Conservation (phyloP, 1,140 invertebrate genomes). For the Zelostemma sp. region DNA sequence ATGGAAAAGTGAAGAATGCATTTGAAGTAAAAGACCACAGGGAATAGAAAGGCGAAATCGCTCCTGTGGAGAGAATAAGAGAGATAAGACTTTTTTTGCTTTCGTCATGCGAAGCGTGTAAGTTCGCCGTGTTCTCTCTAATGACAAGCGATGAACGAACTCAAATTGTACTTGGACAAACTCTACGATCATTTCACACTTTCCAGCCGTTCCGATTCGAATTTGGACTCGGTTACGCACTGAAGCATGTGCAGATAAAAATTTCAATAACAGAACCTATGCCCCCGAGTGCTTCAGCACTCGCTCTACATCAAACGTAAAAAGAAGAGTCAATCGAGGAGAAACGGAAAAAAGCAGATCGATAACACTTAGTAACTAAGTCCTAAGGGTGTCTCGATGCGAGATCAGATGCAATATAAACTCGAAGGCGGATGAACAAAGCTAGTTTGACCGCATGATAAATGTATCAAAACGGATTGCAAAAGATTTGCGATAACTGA, state of each 20-base stretch:
- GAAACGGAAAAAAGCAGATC: slow-evolving; percentile 27
- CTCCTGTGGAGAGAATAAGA: slow-evolving; percentile 34
- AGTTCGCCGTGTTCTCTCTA: slow-evolving; percentile 32
- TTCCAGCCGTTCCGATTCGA: no score
- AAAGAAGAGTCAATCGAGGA: slow-evolving; percentile 20
- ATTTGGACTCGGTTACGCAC: background rate
- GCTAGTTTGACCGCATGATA: slow-evolving; percentile 58
- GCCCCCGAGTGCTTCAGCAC: background rate
- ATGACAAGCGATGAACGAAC: slow-evolving; percentile 29
- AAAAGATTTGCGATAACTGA: slow-evolving; percentile 36
- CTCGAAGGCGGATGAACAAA: slow-evolving; percentile 50
- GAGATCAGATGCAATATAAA: slow-evolving; percentile 25
- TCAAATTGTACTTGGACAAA: background rate
- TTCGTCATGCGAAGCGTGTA: slow-evolving; percentile 45
- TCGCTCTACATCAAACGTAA: background rate
- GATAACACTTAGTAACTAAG: slow-evolving; percentile 13
- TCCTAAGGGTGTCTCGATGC: background rate
- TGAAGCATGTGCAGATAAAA: background rate
- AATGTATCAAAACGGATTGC: slow-evolving; percentile 51
- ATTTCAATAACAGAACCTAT: background rate
- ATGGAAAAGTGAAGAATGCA: slow-evolving; percentile 19
- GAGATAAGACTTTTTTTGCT: slow-evolving; percentile 34
- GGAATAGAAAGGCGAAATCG: slow-evolving; percentile 39
- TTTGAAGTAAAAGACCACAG: slow-evolving; percentile 17
- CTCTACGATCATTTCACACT: no score